Evolutionary conservation across 2,797 vertebrate species (phyloP).

Genomic region (Microctenopoma stevenorrisi): DNA sequence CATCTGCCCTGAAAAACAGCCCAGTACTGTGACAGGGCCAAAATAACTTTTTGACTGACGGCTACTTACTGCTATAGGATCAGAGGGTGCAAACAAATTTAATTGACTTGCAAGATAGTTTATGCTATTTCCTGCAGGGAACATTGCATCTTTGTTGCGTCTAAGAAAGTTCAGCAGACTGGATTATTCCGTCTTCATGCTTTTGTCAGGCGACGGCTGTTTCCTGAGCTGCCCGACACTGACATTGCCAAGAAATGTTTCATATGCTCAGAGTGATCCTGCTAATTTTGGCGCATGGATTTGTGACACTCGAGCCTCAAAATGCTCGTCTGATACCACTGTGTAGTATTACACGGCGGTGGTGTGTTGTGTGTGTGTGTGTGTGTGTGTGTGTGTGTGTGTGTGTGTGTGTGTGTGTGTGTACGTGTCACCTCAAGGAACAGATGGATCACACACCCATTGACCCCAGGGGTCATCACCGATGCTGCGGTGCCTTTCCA

Average conservation of each 20-base stretch:
- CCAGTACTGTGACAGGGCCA: not conserved
- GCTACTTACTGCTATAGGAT: slow-evolving; percentile 6
- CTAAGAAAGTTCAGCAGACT: slow-evolving; percentile 24
- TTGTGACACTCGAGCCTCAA: slow-evolving; percentile 25
- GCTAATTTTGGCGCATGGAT: slow-evolving; percentile 36
- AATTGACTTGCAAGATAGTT: not conserved
- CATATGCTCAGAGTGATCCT: slow-evolving; percentile 18
- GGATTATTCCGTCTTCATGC: slow-evolving; percentile 29
- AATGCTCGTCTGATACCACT: slow-evolving; percentile 22
- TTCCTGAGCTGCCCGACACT: slow-evolving; percentile 20
- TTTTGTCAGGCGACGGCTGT: slow-evolving; percentile 23
- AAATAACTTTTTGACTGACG: not conserved
- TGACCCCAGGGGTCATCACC: slow-evolving; percentile 45
- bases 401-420: not conserved
- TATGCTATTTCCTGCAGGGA: slow-evolving; percentile 6
- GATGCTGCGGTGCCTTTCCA: slow-evolving; percentile 29
- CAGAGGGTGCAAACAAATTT: slow-evolving; percentile 6
- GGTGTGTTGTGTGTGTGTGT: not conserved
- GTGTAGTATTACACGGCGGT: slow-evolving; percentile 17
- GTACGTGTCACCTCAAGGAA: slow-evolving; percentile 36
- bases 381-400: not conserved
- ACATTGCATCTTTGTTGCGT: slow-evolving; percentile 3
- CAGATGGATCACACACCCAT: slow-evolving; percentile 60
- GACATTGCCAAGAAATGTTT: slow-evolving; percentile 29
- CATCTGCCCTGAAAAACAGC: not conserved